Evolutionary conservation across 2,797 vertebrate species (phyloP).

Genomic region (Pantherophis alleghaniensis): DNA sequence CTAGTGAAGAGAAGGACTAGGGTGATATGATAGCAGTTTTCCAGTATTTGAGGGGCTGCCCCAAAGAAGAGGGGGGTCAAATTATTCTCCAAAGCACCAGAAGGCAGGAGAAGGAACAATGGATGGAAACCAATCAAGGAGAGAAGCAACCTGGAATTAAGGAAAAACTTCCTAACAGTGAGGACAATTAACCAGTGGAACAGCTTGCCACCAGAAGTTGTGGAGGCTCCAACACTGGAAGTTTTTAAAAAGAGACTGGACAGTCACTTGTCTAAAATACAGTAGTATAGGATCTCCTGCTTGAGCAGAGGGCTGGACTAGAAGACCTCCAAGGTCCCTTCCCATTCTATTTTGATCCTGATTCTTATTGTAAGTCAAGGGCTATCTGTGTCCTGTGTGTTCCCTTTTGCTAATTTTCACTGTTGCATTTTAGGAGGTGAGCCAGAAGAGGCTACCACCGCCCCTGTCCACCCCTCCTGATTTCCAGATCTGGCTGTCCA

Average conservation of each 20-base stretch:
- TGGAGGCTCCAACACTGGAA: too few species aligned
- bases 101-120: too few species aligned
- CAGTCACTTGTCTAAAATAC: not conserved
- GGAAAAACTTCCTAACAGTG: too few species aligned
- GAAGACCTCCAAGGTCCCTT: not conserved
- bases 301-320: not conserved
- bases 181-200: too few species aligned
- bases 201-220: rapidly evolving
- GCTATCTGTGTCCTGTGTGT: not conserved
- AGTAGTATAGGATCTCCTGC: not conserved
- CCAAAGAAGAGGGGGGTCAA: too few species aligned
- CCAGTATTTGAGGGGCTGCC: too few species aligned
- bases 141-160: too few species aligned
- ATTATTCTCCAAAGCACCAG: too few species aligned
- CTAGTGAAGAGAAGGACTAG: too few species aligned
- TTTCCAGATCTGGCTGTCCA: not conserved
- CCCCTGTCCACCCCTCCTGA: not conserved
- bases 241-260: too few species aligned
- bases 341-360: not conserved
- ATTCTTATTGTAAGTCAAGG: not conserved
- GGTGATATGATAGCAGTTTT: too few species aligned
- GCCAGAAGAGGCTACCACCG: not conserved
- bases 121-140: too few species aligned
- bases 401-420: not conserved
- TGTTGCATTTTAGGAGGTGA: not conserved